phyloP scores from a whole-genome alignment of 2,888 invertebrate species.

The Anodontia alba region DNA sequence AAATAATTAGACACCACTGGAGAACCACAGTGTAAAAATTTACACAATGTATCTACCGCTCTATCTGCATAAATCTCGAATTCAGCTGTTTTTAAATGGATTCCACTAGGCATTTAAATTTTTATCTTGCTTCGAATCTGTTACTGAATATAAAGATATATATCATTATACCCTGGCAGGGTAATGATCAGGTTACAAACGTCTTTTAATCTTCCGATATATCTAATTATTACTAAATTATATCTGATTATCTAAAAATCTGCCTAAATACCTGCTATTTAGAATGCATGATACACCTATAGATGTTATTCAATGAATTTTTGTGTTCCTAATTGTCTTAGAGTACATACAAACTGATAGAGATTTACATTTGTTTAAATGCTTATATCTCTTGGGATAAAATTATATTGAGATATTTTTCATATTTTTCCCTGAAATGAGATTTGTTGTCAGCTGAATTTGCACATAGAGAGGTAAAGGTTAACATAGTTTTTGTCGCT shows the following conservation, averaged over 20 bases:
- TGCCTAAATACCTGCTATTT: slow-evolving; percentile 12
- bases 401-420: no score
- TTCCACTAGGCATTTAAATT: slow-evolving; percentile 6
- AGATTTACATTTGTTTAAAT: no score
- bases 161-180: slow-evolving; percentile 13
- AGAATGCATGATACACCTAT: background rate
- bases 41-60: background rate
- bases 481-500: no score
- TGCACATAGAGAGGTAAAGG: no score
- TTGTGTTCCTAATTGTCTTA: background rate
- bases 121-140: slow-evolving; percentile 7
- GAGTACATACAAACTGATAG: background rate
- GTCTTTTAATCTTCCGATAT: slow-evolving; percentile 16
- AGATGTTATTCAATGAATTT: slow-evolving; percentile 14
- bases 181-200: slow-evolving; percentile 11
- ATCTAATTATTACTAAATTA: slow-evolving; percentile 21
- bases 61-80: slow-evolving; percentile 6
- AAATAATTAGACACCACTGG: background rate
- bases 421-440: no score
- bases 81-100: slow-evolving; percentile 14
- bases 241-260: slow-evolving; percentile 16
- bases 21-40: background rate
- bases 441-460: no score
- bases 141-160: slow-evolving; percentile 9
- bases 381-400: no score